Evolutionary conservation across 2,888 invertebrate species (phyloP).

Genomic region (Noctua janthina): DNA sequence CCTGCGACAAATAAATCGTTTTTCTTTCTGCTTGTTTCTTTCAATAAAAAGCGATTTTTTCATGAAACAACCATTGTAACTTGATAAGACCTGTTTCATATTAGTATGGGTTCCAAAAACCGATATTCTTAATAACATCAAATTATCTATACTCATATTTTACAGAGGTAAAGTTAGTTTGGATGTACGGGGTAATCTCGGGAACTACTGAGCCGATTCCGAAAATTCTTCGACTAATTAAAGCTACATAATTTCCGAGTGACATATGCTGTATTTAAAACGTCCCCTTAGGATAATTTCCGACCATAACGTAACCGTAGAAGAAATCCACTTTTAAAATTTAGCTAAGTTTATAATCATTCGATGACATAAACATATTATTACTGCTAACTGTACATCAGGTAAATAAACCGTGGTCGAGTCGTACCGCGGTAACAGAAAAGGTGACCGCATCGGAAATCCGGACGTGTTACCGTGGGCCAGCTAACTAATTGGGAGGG

Average conservation of each 20-base stretch:
- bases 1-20: too few species aligned
- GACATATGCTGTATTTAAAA: background rate
- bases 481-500: conserved; percentile 85
- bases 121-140: too few species aligned
- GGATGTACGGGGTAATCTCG: background rate
- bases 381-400: conserved; percentile 8
- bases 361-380: background rate
- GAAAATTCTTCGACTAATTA: background rate
- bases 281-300: background rate
- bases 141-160: too few species aligned
- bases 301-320: background rate
- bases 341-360: background rate
- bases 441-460: conserved; percentile 86
- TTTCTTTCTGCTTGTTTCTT: too few species aligned
- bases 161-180: background rate
- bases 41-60: background rate
- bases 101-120: background rate
- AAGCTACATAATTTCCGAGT: background rate
- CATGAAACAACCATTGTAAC: background rate
- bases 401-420: conserved; percentile 67
- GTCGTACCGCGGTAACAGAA: conserved; percentile 71
- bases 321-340: background rate
- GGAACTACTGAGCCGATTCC: background rate
- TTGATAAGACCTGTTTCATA: background rate
- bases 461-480: conserved; percentile 73